A percentile compares a stretch with the other conserved stretches of the same genome.
phyloP scores from a whole-genome alignment of 2,113 vertebrate genomes.

The Lamprotornis superbus region DNA sequence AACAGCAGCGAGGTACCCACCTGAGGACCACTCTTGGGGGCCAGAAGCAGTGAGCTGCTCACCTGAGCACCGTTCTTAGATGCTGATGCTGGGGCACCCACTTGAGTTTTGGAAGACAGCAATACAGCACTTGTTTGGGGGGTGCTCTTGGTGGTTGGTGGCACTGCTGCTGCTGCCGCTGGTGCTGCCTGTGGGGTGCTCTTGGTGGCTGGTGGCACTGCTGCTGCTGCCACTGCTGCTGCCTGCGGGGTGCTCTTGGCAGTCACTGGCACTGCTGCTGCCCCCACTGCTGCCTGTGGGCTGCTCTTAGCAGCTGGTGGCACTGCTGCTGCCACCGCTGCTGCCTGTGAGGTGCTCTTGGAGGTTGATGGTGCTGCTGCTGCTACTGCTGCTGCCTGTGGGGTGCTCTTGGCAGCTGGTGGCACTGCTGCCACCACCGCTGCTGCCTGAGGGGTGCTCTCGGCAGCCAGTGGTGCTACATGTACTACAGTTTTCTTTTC shows the following conservation, averaged over 20 bases:
- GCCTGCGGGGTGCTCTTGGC: background rate
- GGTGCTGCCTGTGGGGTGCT: background rate
- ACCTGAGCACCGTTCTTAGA: background rate
- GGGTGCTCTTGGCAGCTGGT: background rate
- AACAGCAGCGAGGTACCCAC: background rate
- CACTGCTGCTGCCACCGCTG: background rate
- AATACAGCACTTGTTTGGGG: background rate
- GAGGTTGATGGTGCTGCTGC: background rate
- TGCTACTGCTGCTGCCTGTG: background rate
- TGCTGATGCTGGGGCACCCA: background rate
- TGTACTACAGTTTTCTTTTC: slow-evolving; percentile 59
- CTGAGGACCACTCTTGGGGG: background rate
- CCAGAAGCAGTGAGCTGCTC: background rate
- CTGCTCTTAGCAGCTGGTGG: background rate
- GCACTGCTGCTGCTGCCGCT: background rate
- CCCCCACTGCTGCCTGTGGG: background rate
- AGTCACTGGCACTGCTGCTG: background rate
- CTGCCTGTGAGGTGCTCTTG: background rate
- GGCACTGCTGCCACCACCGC: accelerated
- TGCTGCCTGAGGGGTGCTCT: background rate
- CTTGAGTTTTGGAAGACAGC: slow-evolving; percentile 50
- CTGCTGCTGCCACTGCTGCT: background rate
- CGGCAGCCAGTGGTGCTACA: background rate
- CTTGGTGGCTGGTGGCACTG: background rate
- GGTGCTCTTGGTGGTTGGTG: background rate